A percentile compares a stretch with the other conserved stretches of the same genome.
Evolutionary conservation across 1,140 invertebrate genomes (phyloP).

Genomic region (Cataglyphis hispanica): DNA sequence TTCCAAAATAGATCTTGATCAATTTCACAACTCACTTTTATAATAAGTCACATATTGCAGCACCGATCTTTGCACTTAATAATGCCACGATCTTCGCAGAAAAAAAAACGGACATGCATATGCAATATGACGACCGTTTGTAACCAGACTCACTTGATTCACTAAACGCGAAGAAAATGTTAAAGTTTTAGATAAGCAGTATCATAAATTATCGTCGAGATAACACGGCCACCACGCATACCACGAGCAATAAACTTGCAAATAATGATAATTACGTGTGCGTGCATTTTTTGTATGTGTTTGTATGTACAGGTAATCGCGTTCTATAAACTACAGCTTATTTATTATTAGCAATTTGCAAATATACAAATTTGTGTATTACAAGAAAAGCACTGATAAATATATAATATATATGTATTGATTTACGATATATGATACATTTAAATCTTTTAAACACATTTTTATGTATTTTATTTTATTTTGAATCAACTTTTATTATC

Average conservation of each 20-base stretch:
- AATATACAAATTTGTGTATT: not conserved
- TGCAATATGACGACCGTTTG: not conserved
- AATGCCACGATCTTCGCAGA: constrained; percentile 6
- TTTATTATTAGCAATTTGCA: not conserved
- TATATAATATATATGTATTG: no score
- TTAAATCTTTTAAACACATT: not conserved
- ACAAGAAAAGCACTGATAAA: not conserved
- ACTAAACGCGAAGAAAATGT: constrained; percentile 33
- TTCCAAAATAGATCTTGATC: not conserved
- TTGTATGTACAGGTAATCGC: not conserved
- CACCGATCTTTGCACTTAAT: not conserved
- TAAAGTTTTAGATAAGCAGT: constrained; percentile 66
- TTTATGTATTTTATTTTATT: not conserved
- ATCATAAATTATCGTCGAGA: constrained; percentile 68
- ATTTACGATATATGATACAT: not conserved
- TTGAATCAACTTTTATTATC: not conserved
- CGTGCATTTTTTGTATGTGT: not conserved
- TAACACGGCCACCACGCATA: constrained; percentile 57
- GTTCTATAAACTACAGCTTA: not conserved
- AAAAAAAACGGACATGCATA: not conserved
- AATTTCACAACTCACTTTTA: constrained; percentile 20
- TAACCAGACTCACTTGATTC: constrained; percentile 33
- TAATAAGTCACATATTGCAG: constrained; percentile 26
- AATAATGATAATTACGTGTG: not conserved
- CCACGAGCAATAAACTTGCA: not conserved